Base-by-base conservation (phyloP, 2,888 invertebrate species). In the Heliconius hortense region DNA sequence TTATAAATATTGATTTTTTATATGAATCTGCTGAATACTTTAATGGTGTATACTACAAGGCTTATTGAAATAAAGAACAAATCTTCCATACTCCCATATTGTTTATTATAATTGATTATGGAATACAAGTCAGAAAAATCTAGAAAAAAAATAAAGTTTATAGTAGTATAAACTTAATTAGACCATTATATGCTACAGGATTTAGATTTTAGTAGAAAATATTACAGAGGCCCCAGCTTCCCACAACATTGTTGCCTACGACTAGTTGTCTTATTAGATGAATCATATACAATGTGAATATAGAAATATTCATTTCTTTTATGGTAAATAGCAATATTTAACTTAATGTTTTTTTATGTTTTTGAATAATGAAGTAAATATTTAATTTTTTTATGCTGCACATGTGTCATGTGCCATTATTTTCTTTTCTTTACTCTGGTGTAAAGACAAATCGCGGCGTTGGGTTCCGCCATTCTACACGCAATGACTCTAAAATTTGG, bases 231-330 rank as follows among this genome's bases (percentile, higher is more conserved):
- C 71, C 60, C 71, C 59, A 31, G 60, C 60, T 68, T 73, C 48
- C 60, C 72, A 48, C 21, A 72, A 24, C 28, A 48, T n/a, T 72
- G 59, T 74, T 53, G 70, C 70, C 74, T 74, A 24, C 56, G 13
- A 59, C 39, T 74, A 70, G 70, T 67, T 48, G 60, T 66, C 35
- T 74, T 66, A 74, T 78, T 78, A 78, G 78, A 53, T 53, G 53
- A 21, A 21, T 53, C 21, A 21, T 53, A 21, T 53, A 53, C 13
- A 53, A 53, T 18, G 53, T 18, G 18, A 53, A 21, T 53, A 53
- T 53, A 21, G 53, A 7, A 53, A 53, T 53, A 53, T 8, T 8
- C 43, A 43, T 43, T 43, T 43, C 43, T 43, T 18, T 43, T 43
- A 4, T 15, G 4, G 4, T 43, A 15, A 43, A 43, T 43, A 43